Base-by-base conservation (phyloP, 2,797 vertebrate species). In the Lithobates sylvaticus region DNA sequence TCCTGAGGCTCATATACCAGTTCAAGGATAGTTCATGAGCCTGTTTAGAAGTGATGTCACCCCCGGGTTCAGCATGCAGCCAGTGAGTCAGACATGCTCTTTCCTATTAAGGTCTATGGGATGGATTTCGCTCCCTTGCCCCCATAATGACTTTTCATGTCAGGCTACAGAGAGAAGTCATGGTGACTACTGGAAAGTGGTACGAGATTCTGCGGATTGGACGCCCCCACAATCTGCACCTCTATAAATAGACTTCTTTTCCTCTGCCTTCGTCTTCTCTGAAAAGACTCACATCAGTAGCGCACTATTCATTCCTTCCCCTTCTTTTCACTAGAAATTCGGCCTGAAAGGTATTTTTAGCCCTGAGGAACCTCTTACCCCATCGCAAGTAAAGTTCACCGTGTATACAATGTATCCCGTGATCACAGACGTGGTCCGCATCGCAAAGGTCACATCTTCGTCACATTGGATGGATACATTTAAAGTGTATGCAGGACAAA, bases 201-300 rank as follows among this genome's bases (percentile, higher is more conserved):
- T 13, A 16, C 16, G 54, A 78, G 64, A 13, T 69, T 23, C 72
- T 75, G 84, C 47, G 84, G 84, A 61, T 69, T 69, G 39, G 44
- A n/a, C 42, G 44, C 84, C 85, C 85, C 65, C 85, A 50, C 74
- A 71, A 47, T 67, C 61, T 72, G 79, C 77, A 26, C 12, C 5
- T 1, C 84, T 82, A 86, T 44, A 71, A 70, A 81, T 86, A 86
- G 73, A 15, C 27, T 58, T 6, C 68, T 82, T 65, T 74, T 82
- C 76, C 34, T 61, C 13, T 23, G 16, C 21, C 2, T 27, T n/a
- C 50, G 9, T 50, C 64, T 74, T 82, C 80, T 74, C 16, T 74
- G 80, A 74, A 65, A 61, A 23, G 36, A 1, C 58, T 42, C 61
- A 4, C 61, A 65, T 65, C 61, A 26, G 61, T 12, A 21, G 34